Base-by-base conservation (phyloP, 2,797 vertebrate genomes). In the Anomalospiza imberbis region DNA sequence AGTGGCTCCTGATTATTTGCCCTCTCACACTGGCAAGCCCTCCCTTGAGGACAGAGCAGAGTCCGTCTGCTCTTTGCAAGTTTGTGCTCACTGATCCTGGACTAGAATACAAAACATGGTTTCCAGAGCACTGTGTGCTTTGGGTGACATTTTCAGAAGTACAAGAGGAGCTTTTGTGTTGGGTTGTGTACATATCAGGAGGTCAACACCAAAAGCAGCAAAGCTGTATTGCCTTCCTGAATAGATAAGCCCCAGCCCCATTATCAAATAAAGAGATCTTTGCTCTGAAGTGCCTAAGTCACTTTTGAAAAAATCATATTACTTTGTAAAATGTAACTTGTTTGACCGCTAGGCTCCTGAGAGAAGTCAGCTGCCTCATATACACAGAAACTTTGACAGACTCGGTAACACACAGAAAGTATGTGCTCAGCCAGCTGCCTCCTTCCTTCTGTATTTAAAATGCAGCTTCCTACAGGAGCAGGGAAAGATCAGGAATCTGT, bases 91-190 rank as follows among this genome's bases (percentile, higher is more conserved):
- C 44, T 61, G 66, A 80, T 87, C 58, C 62, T 40, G 50, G 38
- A 73, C 54, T 51, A 91, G 20, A 73, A 36, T 31, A 78, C 45
- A 84, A 66, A 92, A 66, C 1, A 4, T 11, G 31, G 45, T 63
- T 94, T 91, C 73, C 53, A 85, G 85, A 90, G 60, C 74, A 76
- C 80, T 94, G 55, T 91, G 76, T 94, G 82, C 55, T 91, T 93
- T 88, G 70, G 85, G 42, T 96, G 89, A 79, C 85, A 93, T 95
- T 96, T 95, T 88, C 88, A 93, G 88, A 44, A 67, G 55, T 44
- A 94, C 79, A 95, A 95, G 72, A 76, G 77, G 21, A 94, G 85
- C 86, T 93, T 96, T 94, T 96, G 82, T 95, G 51, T 53, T 51
- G 31, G 29, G 9, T 67, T 91, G 55, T 88, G 90, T 88, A 82